Conservation (phyloP, 2,888 invertebrate species). For the Candidula unifasciata region DNA sequence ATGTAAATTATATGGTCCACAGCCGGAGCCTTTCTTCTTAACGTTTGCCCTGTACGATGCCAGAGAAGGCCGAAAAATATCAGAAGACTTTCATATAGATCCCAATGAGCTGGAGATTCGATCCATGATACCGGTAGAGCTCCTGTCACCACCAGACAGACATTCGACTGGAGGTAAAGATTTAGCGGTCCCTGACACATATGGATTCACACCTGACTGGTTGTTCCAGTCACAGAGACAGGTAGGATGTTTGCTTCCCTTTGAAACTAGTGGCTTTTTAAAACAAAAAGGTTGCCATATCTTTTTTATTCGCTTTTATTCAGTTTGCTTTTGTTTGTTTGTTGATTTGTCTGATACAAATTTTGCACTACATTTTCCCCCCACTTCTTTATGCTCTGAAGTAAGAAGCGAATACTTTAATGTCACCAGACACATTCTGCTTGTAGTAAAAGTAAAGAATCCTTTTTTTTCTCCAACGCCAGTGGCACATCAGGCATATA, state of each 20-base stretch:
- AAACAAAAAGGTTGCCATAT: too few species aligned
- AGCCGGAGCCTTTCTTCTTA: constrained; percentile 95
- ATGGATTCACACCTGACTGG: constrained; percentile 87
- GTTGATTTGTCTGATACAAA: too few species aligned
- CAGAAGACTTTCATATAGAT: constrained; percentile 89
- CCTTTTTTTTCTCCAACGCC: too few species aligned
- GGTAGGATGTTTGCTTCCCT: constrained; percentile 54
- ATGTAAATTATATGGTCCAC: constrained; percentile 30
- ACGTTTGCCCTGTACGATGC: constrained; percentile 93
- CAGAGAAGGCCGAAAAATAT: constrained; percentile 89
- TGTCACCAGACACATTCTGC: too few species aligned
- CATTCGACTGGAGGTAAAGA: constrained; percentile 67
- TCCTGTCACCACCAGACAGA: constrained; percentile 66
- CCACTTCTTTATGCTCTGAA: too few species aligned
- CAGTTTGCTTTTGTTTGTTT: too few species aligned
- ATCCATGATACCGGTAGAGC: constrained; percentile 73
- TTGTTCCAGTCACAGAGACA: constrained; percentile 77
- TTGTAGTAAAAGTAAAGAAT: too few species aligned
- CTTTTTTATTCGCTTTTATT: too few species aligned
- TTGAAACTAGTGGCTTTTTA: neutral
- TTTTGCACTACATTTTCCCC: too few species aligned
- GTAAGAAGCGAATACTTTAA: too few species aligned
- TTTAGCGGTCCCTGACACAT: constrained; percentile 81
- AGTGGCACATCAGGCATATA: too few species aligned
- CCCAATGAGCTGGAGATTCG: constrained; percentile 72